These are phyloP conservation scores for Euborellia annulipes DNA, from an alignment of 1,140 invertebrate species.

Conservation along the genomic window DNA sequence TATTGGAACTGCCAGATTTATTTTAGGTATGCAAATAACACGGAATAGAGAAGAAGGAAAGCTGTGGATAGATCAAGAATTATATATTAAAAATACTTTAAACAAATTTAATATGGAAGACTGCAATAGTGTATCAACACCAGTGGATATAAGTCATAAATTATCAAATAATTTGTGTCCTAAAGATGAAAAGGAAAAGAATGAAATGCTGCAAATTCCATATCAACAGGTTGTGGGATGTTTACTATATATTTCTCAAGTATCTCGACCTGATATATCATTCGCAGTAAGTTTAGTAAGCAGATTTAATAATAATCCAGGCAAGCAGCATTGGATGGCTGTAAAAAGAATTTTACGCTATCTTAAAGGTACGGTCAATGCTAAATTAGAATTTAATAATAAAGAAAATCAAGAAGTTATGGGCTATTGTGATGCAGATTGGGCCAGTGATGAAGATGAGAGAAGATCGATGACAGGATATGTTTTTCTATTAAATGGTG, in stretches of 20 bases:
- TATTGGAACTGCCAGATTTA: slow-evolving; percentile 10
- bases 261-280: slow-evolving; percentile 26
- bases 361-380: slow-evolving; percentile 25
- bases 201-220: slow-evolving; percentile 6
- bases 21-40: not conserved
- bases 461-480: slow-evolving; percentile 15
- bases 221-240: slow-evolving; percentile 25
- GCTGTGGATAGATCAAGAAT: not conserved
- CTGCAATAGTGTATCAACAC: slow-evolving; percentile 14
- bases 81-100: not conserved
- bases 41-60: not conserved
- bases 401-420: slow-evolving; percentile 5
- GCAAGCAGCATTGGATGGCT: slow-evolving; percentile 21
- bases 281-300: slow-evolving; percentile 22
- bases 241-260: slow-evolving; percentile 23
- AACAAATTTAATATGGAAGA: slow-evolving; percentile 14
- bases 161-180: slow-evolving; percentile 11
- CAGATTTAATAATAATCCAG: slow-evolving; percentile 16
- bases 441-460: slow-evolving; percentile 15
- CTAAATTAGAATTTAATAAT: slow-evolving; percentile 12
- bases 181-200: slow-evolving; percentile 10
- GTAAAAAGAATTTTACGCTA: slow-evolving; percentile 25
- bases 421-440: slow-evolving; percentile 15
- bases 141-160: slow-evolving; percentile 14
- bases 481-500: slow-evolving; percentile 17